These are phyloP conservation scores for Epinephelus fuscoguttatus DNA, from an alignment of 2,113 vertebrate genomes.

Conservation along the genomic window DNA sequence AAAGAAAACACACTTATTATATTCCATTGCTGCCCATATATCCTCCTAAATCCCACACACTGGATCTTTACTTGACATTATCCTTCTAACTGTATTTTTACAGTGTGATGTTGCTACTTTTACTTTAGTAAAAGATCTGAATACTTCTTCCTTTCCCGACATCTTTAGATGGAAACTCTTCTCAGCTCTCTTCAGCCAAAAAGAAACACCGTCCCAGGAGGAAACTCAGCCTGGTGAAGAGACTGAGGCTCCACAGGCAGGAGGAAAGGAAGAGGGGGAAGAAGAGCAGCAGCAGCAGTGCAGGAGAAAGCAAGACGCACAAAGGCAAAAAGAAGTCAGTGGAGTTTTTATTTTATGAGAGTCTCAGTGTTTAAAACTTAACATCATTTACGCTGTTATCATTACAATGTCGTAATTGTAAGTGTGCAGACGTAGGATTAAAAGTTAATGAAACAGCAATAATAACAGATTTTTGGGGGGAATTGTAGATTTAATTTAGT, in stretches of 20 bases:
- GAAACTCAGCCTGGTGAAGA: constrained; percentile 56
- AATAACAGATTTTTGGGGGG: no score
- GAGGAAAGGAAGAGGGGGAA: background rate
- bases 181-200: constrained; percentile 1
- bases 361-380: background rate
- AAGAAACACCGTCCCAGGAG: constrained; percentile 51
- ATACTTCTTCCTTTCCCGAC: background rate
- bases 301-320: background rate
- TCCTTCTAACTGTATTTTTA: no score
- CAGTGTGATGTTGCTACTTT: no score
- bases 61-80: no score
- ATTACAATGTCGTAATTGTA: no score
- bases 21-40: no score
- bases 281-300: background rate
- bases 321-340: constrained; percentile 50
- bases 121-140: no score
- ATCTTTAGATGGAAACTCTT: background rate
- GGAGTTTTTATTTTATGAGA: background rate
- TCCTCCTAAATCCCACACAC: no score
- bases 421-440: background rate
- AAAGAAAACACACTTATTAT: no score
- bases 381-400: background rate
- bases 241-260: background rate
- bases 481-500: background rate
- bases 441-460: no score